Evolutionary conservation across 2,113 vertebrate species (phyloP), one percentile per base, ranked within the genome.

Genomic region (Ceratotherium simum): DNA sequence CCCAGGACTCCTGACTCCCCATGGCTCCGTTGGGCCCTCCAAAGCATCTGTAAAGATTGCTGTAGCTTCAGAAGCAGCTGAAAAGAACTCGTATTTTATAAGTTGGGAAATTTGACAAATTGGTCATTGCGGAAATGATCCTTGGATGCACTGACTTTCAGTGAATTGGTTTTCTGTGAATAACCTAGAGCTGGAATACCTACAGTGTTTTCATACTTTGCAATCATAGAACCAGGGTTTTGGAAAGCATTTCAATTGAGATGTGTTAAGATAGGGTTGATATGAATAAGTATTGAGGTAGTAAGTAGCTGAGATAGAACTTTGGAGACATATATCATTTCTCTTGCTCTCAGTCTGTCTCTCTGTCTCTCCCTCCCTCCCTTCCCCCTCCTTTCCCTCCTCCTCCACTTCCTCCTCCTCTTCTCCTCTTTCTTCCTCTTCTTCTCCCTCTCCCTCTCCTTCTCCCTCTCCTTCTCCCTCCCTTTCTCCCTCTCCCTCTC

Each of bases 81-180:
- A 69, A 18, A 95, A 76, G 48, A 64, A 65, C 6, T 17, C 6
- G 36, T 20, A 18, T 65, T 75, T 73, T 94, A 42, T 73, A 51
- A 73, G 36, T 16, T 76, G 51, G 58, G 60, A 92, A 31, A 39
- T 46, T 36, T 51, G 60, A 46, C 91, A 88, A 88, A 93, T 31
- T 29, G 17, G 72, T 76, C 70, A 46, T 94, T 81, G 46, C 31
- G 67, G 58, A 91, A 92, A 84, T 16, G 48, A 82, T 82, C 64
- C 67, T 90, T 65, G 54, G 79, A 65, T 84, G 92, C 97, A 54
- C 0, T 88, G 80, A 70, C 42, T 72, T 95, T 75, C 58, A 69
- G 9, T 48, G 21, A 56, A 48, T n/a, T 88, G 60, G 42, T 89
- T 95, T 95, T 96, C 60, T 87, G 8, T 65, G 85, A 64, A 46